Conservation (phyloP, 2,797 vertebrate genomes). For the Enteromius viviparus region DNA sequence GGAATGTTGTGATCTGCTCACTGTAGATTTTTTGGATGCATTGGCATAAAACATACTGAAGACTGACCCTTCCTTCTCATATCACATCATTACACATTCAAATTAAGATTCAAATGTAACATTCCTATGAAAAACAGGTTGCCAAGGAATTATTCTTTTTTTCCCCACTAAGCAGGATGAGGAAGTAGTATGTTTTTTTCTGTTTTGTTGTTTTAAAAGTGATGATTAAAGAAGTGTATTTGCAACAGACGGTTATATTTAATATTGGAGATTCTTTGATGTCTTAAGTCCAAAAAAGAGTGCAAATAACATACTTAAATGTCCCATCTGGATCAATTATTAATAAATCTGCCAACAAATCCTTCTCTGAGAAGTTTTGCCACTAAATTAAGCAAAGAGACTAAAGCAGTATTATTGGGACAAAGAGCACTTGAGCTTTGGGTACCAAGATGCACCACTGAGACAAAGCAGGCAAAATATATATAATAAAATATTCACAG, state of each 20-base stretch:
- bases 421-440: background rate
- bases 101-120: too few relatives aligned
- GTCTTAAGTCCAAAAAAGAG: background rate
- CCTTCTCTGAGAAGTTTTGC: background rate
- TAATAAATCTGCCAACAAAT: background rate
- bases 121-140: too few relatives aligned
- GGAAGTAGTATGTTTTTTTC: too few relatives aligned
- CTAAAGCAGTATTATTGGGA: background rate
- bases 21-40: too few relatives aligned
- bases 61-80: too few relatives aligned
- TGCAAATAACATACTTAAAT: background rate
- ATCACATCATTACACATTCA: too few relatives aligned
- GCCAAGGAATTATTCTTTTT: too few relatives aligned
- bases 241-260: background rate
- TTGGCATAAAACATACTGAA: too few relatives aligned
- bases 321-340: background rate
- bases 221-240: background rate
- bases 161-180: too few relatives aligned
- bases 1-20: too few relatives aligned
- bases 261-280: background rate
- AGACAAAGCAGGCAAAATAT: background rate
- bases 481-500: background rate
- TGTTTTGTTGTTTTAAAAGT: background rate
- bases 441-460: background rate
- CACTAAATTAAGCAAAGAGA: background rate